Percentiles rank a stretch among this genome's conserved stretches.
Evolutionary conservation across 2,888 invertebrate genomes (phyloP).

Genomic region (Polydrusus tereticollis): DNA sequence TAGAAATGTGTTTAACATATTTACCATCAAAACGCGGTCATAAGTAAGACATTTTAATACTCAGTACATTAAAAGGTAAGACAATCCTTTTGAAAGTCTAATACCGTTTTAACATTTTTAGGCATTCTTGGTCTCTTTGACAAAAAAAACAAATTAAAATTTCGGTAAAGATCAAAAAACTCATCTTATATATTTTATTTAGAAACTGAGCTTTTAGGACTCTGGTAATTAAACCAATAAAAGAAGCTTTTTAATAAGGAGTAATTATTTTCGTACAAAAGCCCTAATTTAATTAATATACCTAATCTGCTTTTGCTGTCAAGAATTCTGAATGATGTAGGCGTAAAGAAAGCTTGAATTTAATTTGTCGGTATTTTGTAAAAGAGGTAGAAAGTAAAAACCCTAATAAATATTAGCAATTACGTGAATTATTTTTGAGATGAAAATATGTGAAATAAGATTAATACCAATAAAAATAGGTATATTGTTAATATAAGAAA

Average conservation of each 20-base stretch:
- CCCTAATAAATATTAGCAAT: conserved; percentile 33
- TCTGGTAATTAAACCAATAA: background rate
- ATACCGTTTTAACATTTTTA: background rate
- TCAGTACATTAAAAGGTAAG: too few species aligned
- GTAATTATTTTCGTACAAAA: conserved; percentile 11
- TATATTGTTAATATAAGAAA: background rate
- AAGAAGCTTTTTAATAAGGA: conserved; percentile 7
- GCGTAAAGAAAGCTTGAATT: conserved; percentile 23
- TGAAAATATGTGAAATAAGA: background rate
- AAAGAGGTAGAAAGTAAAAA: conserved; percentile 8
- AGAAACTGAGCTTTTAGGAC: background rate
- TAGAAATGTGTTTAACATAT: too few species aligned
- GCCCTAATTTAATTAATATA: conserved; percentile 12
- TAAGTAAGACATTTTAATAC: too few species aligned
- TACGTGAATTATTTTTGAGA: background rate
- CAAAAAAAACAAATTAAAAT: background rate
- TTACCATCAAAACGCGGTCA: too few species aligned
- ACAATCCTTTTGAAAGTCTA: too few species aligned
- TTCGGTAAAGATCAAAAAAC: background rate
- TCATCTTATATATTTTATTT: conserved; percentile 2
- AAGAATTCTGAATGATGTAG: conserved; percentile 7
- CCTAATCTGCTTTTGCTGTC: background rate
- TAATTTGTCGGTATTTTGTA: conserved; percentile 8
- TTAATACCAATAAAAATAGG: background rate
- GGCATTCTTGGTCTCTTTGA: background rate